phyloP scores from a whole-genome alignment of 2,888 invertebrate species.

The Drosophila ustulata region DNA sequence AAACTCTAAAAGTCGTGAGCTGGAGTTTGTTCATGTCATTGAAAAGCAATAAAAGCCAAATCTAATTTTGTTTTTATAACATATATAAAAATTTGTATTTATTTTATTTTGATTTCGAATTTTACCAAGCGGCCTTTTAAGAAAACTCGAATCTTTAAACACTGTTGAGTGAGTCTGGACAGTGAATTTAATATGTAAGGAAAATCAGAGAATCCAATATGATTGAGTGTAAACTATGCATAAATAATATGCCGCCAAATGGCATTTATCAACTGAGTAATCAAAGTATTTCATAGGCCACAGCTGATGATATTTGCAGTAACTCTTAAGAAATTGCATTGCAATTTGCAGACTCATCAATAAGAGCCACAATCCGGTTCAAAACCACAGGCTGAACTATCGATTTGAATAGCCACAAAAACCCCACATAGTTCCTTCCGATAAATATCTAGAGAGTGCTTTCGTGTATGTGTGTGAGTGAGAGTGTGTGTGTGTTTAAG shows the following conservation, averaged over 20 bases:
- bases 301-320: constrained; percentile 4
- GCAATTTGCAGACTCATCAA: constrained; percentile 34
- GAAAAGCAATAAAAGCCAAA: too few relatives aligned
- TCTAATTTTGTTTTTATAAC: too few relatives aligned
- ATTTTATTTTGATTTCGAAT: too few relatives aligned
- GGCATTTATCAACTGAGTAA: not conserved
- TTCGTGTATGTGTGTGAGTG: not conserved
- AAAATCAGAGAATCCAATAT: not conserved
- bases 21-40: too few relatives aligned
- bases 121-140: too few relatives aligned
- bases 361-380: constrained; percentile 23
- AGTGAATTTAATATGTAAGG: not conserved
- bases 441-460: constrained; percentile 26
- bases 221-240: not conserved
- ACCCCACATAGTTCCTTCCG: constrained; percentile 29
- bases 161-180: too few relatives aligned
- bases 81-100: too few relatives aligned
- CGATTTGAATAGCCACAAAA: constrained; percentile 53
- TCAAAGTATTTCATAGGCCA: not conserved
- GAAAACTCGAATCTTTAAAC: too few relatives aligned
- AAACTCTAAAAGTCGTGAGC: too few relatives aligned
- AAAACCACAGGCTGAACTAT: constrained; percentile 37
- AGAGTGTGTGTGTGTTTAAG: constrained; percentile 9
- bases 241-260: not conserved
- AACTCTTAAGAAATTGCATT: constrained; percentile 15